phyloP scores from a whole-genome alignment of 1,140 invertebrate genomes.

The Drosophila persimilis region DNA sequence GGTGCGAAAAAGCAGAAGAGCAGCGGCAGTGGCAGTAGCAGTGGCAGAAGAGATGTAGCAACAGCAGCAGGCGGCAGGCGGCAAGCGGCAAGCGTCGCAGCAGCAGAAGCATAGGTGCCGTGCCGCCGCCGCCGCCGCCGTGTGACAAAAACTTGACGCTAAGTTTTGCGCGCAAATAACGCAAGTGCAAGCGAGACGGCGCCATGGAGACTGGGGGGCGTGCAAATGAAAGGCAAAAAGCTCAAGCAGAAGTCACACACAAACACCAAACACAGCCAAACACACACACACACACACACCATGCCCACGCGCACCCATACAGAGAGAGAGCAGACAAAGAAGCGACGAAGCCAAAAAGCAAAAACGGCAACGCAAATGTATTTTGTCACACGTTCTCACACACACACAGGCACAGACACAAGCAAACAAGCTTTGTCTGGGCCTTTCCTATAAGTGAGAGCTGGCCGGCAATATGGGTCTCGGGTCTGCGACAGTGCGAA shows the following conservation, averaged over 20 bases:
- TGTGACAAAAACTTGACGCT: conserved; percentile 80
- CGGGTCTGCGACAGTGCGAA: conserved; percentile 43
- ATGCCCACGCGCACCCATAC: conserved; percentile 18
- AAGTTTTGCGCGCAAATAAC: conserved; percentile 65
- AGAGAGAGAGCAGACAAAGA: conserved; percentile 45
- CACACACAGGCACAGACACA: conserved; percentile 24
- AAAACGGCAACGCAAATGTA: conserved; percentile 79
- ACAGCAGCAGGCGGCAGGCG: conserved; percentile 8
- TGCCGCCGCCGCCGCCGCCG: conserved; percentile 17
- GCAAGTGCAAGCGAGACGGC: conserved; percentile 63
- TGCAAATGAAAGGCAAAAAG: conserved; percentile 76
- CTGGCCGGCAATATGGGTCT: conserved; percentile 61
- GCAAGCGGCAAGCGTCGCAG: conserved; percentile 13
- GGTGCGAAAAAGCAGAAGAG: conserved; percentile 73
- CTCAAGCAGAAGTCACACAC: conserved; percentile 61
- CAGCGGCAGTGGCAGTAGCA: conserved; percentile 26
- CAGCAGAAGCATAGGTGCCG: conserved; percentile 1
- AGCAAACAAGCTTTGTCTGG: conserved; percentile 22
- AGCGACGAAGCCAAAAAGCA: conserved; percentile 62
- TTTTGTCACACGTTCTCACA: conserved; percentile 76
- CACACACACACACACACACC: conserved; percentile 21
- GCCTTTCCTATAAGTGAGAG: conserved; percentile 42
- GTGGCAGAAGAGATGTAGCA: conserved; percentile 9
- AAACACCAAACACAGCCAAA: conserved; percentile 14
- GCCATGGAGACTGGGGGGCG: conserved; percentile 41